A percentile compares a stretch with the other conserved stretches of the same genome.
Evolutionary conservation across 2,113 vertebrate genomes (phyloP).

Genomic region (Nerophis lumbriciformis): DNA sequence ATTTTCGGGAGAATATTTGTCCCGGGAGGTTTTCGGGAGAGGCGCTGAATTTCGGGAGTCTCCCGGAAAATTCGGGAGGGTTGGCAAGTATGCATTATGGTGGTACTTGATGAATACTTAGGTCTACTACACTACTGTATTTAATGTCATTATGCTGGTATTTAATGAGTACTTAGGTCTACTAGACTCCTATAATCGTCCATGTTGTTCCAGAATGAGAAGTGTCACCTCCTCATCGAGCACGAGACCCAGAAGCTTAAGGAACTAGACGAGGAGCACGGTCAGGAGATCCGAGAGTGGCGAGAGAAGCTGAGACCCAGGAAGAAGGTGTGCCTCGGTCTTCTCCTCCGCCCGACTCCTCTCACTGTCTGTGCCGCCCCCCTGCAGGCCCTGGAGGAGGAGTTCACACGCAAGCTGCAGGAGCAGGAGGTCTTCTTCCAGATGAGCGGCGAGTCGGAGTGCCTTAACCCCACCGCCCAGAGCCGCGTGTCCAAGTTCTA

Average conservation of each 20-base stretch:
- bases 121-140: too few relatives aligned
- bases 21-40: too few relatives aligned
- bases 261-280: constrained; percentile 94
- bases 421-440: constrained; percentile 99
- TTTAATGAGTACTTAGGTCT: too few relatives aligned
- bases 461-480: constrained; percentile 95
- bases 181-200: too few relatives aligned
- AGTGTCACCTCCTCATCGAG: constrained; percentile 95
- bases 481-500: constrained; percentile 98
- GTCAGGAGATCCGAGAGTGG: constrained; percentile 94
- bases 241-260: constrained; percentile 98
- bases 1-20: too few relatives aligned
- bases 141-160: too few relatives aligned
- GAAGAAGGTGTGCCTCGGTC: constrained; percentile 83
- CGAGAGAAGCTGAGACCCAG: constrained; percentile 92
- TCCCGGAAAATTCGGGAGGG: too few relatives aligned
- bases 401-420: constrained; percentile 94
- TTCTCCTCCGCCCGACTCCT: not conserved
- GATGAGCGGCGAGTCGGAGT: constrained; percentile 98
- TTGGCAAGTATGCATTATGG: too few relatives aligned
- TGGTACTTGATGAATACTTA: too few relatives aligned
- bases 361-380: constrained; percentile 30
- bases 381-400: constrained; percentile 90
- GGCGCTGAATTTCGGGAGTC: too few relatives aligned
- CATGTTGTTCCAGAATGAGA: constrained; percentile 87